A percentile compares a stretch with the other conserved stretches of the same genome.
Evolutionary conservation across 2,888 invertebrate species (phyloP).

Genomic region (Lasioglossum vierecki): DNA sequence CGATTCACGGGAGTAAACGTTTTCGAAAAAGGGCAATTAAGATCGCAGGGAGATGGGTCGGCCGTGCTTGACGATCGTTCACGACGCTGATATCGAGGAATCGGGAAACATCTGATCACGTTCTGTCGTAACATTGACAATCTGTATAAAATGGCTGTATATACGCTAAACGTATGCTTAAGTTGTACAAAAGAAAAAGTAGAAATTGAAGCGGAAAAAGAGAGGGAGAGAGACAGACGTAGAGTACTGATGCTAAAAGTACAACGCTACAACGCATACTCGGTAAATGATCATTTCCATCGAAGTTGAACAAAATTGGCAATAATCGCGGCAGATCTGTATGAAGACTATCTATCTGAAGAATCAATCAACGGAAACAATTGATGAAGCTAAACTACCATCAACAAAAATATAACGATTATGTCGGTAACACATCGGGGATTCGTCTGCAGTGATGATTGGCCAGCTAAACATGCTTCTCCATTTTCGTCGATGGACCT

Average conservation of each 20-base stretch:
- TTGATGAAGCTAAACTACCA: not conserved
- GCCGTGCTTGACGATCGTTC: not conserved
- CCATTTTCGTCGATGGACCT: not conserved
- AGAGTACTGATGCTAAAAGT: constrained; percentile 77
- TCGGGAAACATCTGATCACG: not conserved
- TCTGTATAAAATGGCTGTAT: constrained; percentile 19
- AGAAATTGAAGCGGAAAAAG: constrained; percentile 38
- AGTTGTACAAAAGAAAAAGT: constrained; percentile 23
- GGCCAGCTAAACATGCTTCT: not conserved
- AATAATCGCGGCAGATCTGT: not conserved
- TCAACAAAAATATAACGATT: not conserved
- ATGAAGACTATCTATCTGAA: not conserved
- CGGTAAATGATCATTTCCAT: constrained; percentile 40
- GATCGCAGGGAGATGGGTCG: not conserved
- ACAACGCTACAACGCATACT: constrained; percentile 65
- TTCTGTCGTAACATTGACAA: not conserved
- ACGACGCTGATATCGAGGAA: not conserved
- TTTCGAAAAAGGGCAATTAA: not conserved
- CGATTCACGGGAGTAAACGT: not conserved
- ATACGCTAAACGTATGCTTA: constrained; percentile 22
- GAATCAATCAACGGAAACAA: not conserved
- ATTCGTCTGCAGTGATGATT: not conserved
- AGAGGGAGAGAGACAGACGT: constrained; percentile 56
- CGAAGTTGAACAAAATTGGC: not conserved
- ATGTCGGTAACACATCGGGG: no score